Conservation (phyloP, 2,888 invertebrate genomes). For the Cyrtodaria siliqua region DNA sequence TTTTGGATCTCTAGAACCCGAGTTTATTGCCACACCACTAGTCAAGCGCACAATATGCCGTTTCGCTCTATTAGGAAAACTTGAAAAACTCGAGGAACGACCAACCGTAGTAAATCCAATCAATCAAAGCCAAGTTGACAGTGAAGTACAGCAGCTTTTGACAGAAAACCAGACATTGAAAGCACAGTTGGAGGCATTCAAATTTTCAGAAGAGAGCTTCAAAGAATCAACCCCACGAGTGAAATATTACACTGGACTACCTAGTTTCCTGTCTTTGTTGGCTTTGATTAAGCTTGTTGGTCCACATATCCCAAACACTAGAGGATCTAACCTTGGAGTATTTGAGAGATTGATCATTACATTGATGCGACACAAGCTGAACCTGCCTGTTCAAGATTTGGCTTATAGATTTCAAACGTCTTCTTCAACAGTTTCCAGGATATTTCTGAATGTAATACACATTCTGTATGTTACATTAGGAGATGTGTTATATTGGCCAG, state of each 20-base stretch:
- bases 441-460: neutral
- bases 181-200: neutral
- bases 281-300: constrained; percentile 1
- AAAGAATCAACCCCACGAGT: constrained; percentile 2
- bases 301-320: neutral
- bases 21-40: neutral
- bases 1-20: neutral
- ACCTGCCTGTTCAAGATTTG: constrained; percentile 4
- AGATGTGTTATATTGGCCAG: constrained; percentile 1
- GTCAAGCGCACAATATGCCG: neutral
- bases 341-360: constrained; percentile 11
- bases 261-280: neutral
- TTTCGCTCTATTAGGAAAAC: neutral
- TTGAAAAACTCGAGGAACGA: neutral
- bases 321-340: neutral
- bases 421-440: constrained; percentile 5
- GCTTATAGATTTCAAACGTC: constrained; percentile 3
- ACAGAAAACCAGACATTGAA: neutral
- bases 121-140: neutral
- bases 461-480: constrained; percentile 6
- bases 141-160: neutral
- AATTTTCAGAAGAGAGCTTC: constrained; percentile 9
- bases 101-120: too few relatives aligned
- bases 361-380: constrained; percentile 4
- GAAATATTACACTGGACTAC: constrained; percentile 16